Base-by-base conservation (phyloP, 2,888 invertebrate genomes). In the Eupithecia vulgata region DNA sequence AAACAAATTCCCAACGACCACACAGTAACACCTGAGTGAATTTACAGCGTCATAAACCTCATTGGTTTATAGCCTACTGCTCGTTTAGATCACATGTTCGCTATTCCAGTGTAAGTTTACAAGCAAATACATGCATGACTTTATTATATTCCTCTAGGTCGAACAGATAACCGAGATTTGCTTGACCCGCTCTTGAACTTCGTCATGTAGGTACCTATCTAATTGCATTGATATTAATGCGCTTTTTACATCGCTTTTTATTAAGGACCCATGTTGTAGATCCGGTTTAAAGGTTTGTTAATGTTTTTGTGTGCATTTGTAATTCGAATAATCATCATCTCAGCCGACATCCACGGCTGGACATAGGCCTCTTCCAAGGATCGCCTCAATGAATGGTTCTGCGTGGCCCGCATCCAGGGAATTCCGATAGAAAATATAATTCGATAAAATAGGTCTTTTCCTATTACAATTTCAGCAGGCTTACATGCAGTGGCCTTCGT, bases 121-220 rank as follows among this genome's bases (percentile, higher is more conserved):
- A 86, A 85, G 87, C 87, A 67, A 67, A 67, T 59, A 64, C 79
- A 80, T 83, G 84, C 82, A 82, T 86, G 89, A 89, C 88, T 88
- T 90, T 89, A 90, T 87, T 68, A 35, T 85, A 25, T 40, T 88
- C 86, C 81, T 79, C 81, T 88, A 88, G 88, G 88, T 91, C 89
- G 81, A 79, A 75, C 69, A 84, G 89, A 91, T 88, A 88, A 77
- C 79, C 76, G 75, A 83, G 85, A 87, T 88, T 85, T 83, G 77
- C 79, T 73, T 81, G 84, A 85, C 85, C 85, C 77, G 81, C 72
- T 81, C 82, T 87, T 87, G 85, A 86, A 83, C 83, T 76, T 65
- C 64, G 78, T 62, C 70, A 73, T 76, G 73, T 70, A 30, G 30
- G 30, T 30, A 30, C 30, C 30, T 30, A 72, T 68, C 48, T 76